Base-by-base conservation (phyloP, 2,888 invertebrate genomes). In the Microctonus hyperodae region DNA sequence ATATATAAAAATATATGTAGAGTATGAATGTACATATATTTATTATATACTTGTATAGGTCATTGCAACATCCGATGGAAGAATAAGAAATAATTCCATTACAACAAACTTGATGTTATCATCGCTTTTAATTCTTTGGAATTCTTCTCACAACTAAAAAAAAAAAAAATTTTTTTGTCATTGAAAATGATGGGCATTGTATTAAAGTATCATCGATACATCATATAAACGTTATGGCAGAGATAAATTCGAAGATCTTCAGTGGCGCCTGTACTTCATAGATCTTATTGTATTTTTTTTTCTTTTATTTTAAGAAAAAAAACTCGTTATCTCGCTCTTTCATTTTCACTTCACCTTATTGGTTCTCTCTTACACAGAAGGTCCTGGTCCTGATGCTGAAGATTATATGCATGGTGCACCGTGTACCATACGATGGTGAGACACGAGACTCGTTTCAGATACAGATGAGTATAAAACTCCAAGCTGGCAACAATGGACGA, bases 401-500 rank as follows among this genome's bases (percentile, higher is more conserved):
- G 23, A 37, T 37, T 58, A 37, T 40, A 58, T 58, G 57, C 37
- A 58, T 35, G 23, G 11, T 58, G n/a, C n/a, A n/a, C n/a, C 40
- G 23, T 59, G 11, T 25, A 48, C 33, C 40, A 31, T 48, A 16
- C 11, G 50, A 50, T 16, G 48, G 31, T 50, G 33, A 50, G 60
- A 60, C 50, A 60, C 50, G 50, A 31, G n/a, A 2, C 50, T 60
- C 33, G 33, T 50, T 33, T 60, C 22, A 35, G 60, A 60, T 60
- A 60, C 33, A 50, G 60, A 60, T 60, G 60, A 50, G 50, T 1
- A 16, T 50, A 33, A 31, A 50, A 22, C 50, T 50, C 31, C 20
- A 28, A 22, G 50, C 50, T 60, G 60, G 60, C 60, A 51, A 60
- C 60, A 50, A 60, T 60, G 60, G 50, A 60, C 28, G 25, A 50